These are phyloP conservation scores for Crax fasciolata DNA, from an alignment of 2,797 vertebrate species.

Conservation along the genomic window DNA sequence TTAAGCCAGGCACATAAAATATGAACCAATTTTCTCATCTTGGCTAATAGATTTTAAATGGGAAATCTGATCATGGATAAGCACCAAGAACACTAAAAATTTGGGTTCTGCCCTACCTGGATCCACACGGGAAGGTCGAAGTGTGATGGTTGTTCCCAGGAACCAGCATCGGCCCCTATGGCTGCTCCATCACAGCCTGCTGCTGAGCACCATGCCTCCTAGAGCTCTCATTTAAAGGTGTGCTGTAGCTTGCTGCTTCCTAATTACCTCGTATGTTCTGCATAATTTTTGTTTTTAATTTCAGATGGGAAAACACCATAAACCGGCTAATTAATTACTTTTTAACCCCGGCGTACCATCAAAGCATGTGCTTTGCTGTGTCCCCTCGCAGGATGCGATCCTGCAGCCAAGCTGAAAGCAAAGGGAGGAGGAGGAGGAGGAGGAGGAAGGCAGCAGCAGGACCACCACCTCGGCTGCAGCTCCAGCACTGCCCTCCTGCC, in stretches of 20 bases:
- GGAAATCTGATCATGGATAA: conserved; percentile 13
- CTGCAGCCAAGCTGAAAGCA: not conserved
- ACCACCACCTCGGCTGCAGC: too few species aligned
- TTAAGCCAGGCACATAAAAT: conserved; percentile 43
- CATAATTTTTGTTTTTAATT: conserved; percentile 67
- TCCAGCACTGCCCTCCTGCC: not conserved
- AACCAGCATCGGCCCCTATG: not conserved
- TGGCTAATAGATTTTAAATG: conserved; percentile 48
- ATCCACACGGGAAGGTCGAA: not conserved
- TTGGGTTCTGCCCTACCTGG: not conserved
- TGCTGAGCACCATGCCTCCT: not conserved
- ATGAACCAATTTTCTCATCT: conserved; percentile 27
- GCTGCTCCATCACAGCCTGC: not conserved
- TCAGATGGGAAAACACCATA: conserved; percentile 70
- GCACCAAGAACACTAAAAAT: not conserved
- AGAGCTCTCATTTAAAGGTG: not conserved
- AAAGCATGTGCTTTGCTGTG: not conserved
- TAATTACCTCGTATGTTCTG: conserved; percentile 64
- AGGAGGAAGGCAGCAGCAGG: accelerated
- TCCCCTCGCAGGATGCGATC: not conserved
- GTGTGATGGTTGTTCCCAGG: not conserved
- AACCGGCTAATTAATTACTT: conserved; percentile 69
- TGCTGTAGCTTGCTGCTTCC: not conserved
- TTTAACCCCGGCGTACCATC: not conserved
- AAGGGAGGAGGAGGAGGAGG: not conserved